Evolutionary conservation across 2,113 vertebrate species (phyloP), one percentile per base, ranked within the genome.

Genomic region (Dicentrarchus labrax): DNA sequence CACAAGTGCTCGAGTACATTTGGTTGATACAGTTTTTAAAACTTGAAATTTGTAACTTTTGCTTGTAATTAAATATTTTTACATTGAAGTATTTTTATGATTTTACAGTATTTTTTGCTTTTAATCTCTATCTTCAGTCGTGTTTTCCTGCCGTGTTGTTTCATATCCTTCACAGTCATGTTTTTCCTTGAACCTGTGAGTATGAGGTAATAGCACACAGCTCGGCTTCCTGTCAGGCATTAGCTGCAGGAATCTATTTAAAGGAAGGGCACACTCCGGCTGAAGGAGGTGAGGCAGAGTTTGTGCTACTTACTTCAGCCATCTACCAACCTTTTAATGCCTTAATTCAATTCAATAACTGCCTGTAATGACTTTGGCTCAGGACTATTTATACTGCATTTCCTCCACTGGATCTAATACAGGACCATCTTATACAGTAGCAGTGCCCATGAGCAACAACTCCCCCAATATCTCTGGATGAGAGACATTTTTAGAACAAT

Each of bases 191-290:
- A 53, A n/a, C 50, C 21, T 43, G 17, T 24, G 56, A 79, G 64
- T 0, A 48, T 80, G 83, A 85, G 51, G 47, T 81, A 72, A 86
- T 62, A 61, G 59, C 2, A 17, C 9, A 1, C 71, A 8, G 43
- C 71, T 80, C 21, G 1, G 19, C 80, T 79, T 86, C 76, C 80
- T 71, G 80, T 83, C 80, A 71, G 76, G 19, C 72, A 24, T 71
- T n/a, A 56, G 41, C 76, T 62, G 61, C 66, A 84, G 67, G 67
- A 48, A 45, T 84, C 81, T 84, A 72, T 87, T 84, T 87, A 80
- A 72, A 72, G 86, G 72, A 86, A 57, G 62, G 39, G 15, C 45
- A 1, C 30, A 12, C 19, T 64, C 64, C 0, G 24, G 54, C 61
- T 47, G 71, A 70, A 60, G 30, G 54, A 68, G 72, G 73, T 10